Conservation (phyloP, 2,797 vertebrate species). For the Myripristis jacobus region DNA sequence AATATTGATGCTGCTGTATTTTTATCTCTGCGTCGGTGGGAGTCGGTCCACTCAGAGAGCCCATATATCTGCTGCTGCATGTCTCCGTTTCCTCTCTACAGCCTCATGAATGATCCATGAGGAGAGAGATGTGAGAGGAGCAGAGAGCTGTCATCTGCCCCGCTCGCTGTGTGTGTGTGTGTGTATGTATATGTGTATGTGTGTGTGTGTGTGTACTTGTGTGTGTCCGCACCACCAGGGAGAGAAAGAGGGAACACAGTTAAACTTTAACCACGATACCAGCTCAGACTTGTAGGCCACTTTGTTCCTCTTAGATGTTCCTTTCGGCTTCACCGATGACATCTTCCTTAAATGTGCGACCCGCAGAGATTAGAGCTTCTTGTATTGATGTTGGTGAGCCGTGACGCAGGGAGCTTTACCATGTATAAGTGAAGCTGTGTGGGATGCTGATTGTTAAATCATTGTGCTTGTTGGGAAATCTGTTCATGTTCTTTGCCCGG, state of each 20-base stretch:
- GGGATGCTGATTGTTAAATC: background rate
- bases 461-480: constrained; percentile 14
- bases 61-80: constrained; percentile 3
- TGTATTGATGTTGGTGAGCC: background rate
- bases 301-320: background rate
- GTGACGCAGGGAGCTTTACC: background rate
- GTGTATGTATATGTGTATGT: background rate
- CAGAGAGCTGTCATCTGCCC: background rate
- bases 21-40: constrained; percentile 26
- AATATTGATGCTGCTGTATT: constrained; percentile 69
- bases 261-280: constrained; percentile 18
- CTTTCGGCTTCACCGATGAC: background rate
- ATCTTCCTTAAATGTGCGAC: background rate
- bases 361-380: background rate
- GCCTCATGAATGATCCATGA: constrained; percentile 72
- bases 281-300: constrained; percentile 15
- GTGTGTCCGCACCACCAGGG: background rate
- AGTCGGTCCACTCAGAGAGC: constrained; percentile 6
- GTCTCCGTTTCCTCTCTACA: constrained; percentile 33
- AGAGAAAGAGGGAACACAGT: background rate
- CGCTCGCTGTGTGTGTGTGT: background rate
- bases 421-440: constrained; percentile 10
- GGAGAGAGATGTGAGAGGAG: constrained; percentile 27
- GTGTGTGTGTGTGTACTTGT: background rate
- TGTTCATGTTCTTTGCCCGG: background rate